These are phyloP conservation scores for Glomeris marginata DNA, from an alignment of 2,888 invertebrate species.

Conservation along the genomic window DNA sequence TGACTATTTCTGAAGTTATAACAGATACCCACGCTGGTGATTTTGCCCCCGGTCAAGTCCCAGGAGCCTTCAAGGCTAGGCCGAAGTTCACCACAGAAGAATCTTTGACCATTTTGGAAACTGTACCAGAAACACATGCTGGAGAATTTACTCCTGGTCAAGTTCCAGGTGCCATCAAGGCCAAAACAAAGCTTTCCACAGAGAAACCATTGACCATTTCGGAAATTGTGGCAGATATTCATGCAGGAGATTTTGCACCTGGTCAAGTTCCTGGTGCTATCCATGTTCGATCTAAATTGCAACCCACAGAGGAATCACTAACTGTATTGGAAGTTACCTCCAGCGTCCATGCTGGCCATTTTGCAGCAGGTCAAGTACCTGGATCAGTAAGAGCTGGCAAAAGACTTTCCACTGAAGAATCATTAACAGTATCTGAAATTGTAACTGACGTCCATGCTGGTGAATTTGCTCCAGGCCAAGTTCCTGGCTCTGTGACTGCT, in stretches of 20 bases:
- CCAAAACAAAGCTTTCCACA: slow-evolving; percentile 1
- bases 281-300: slow-evolving; percentile 2
- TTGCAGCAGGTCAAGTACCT: slow-evolving; percentile 13
- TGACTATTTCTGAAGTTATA: slow-evolving; percentile 17
- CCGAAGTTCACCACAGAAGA: background rate
- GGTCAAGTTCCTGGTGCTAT: slow-evolving; percentile 4
- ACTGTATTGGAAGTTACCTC: background rate
- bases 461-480: slow-evolving; percentile 16
- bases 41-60: slow-evolving; percentile 9
- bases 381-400: slow-evolving; percentile 13
- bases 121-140: slow-evolving; percentile 14
- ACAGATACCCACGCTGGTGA: background rate
- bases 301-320: slow-evolving; percentile 1
- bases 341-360: slow-evolving; percentile 1
- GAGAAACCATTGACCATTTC: slow-evolving; percentile 3
- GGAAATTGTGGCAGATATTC: background rate
- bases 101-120: slow-evolving; percentile 18
- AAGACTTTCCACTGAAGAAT: slow-evolving; percentile 15
- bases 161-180: slow-evolving; percentile 6
- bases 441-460: slow-evolving; percentile 13
- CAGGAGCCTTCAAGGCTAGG: background rate
- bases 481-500: slow-evolving; percentile 33
- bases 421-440: slow-evolving; percentile 14
- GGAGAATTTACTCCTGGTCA: slow-evolving; percentile 10
- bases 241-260: slow-evolving; percentile 5